phyloP scores from a whole-genome alignment of 2,113 vertebrate species.

The Piprites chloris region DNA sequence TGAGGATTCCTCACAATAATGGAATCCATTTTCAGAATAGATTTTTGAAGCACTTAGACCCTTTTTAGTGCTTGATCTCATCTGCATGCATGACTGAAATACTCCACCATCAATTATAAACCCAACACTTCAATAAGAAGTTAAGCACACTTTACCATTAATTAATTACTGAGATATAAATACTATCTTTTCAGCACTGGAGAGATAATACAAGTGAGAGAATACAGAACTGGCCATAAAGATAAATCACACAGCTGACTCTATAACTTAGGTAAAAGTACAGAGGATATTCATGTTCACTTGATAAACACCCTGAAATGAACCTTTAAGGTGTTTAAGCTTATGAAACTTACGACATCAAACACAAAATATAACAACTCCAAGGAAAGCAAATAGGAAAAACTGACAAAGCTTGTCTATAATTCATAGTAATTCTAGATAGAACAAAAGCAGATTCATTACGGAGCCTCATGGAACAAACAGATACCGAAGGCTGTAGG shows the following conservation, averaged over 20 bases:
- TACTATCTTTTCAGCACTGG: neutral
- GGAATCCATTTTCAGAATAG: neutral
- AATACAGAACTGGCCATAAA: neutral
- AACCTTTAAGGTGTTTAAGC: conserved; percentile 17
- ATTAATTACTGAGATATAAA: neutral
- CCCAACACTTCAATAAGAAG: neutral
- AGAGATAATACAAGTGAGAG: neutral
- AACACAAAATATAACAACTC: neutral
- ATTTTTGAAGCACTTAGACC: neutral
- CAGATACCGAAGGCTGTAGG: neutral
- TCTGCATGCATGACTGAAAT: neutral
- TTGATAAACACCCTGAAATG: neutral
- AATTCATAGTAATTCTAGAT: neutral
- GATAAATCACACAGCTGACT: neutral
- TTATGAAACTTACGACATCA: conserved; percentile 17
- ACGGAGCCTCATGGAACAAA: conserved; percentile 1
- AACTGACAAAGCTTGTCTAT: conserved; percentile 7
- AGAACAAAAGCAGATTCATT: conserved; percentile 7
- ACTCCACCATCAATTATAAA: neutral
- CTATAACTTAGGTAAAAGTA: neutral
- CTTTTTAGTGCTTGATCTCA: neutral
- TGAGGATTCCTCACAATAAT: neutral
- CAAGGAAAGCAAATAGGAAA: neutral
- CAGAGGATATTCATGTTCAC: neutral
- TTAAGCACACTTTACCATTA: neutral